phyloP scores from a whole-genome alignment of 2,888 invertebrate genomes.

The Leucoma salicis region DNA sequence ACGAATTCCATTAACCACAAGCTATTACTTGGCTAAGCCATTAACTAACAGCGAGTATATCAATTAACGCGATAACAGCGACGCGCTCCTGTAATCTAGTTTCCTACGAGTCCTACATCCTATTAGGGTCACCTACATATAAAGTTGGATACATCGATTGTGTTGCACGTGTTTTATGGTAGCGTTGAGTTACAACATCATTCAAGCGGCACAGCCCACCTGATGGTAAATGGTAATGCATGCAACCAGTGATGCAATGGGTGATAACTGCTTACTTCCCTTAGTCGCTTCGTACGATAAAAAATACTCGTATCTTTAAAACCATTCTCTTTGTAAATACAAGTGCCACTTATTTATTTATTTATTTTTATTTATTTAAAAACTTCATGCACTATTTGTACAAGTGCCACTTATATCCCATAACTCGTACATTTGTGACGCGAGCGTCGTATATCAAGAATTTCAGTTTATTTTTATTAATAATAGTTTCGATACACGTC shows the following conservation, averaged over 20 bases:
- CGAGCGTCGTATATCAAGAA: slow-evolving; percentile 25
- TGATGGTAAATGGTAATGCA: too few relatives aligned
- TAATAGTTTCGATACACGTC: slow-evolving; percentile 18
- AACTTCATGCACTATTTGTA: too few relatives aligned
- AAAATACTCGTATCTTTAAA: too few relatives aligned
- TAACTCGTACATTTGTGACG: slow-evolving; percentile 6
- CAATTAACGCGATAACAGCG: slow-evolving; percentile 12
- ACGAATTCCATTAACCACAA: too few relatives aligned
- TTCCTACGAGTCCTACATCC: neutral
- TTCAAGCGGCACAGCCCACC: too few relatives aligned
- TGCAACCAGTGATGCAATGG: too few relatives aligned
- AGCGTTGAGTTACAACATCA: neutral
- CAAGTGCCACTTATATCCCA: too few relatives aligned
- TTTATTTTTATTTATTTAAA: too few relatives aligned
- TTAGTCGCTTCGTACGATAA: too few relatives aligned
- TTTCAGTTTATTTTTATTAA: slow-evolving; percentile 33
- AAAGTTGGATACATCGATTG: neutral
- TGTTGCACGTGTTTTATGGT: neutral
- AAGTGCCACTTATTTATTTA: too few relatives aligned
- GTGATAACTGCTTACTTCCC: too few relatives aligned
- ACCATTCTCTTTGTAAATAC: too few relatives aligned
- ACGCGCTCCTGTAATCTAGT: slow-evolving; percentile 5
- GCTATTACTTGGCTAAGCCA: neutral
- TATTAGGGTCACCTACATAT: neutral
- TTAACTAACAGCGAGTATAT: slow-evolving; percentile 8